A percentile compares a stretch with the other conserved stretches of the same genome.
phyloP scores from a whole-genome alignment of 2,113 vertebrate genomes.

The Poicephalus meyeri region DNA sequence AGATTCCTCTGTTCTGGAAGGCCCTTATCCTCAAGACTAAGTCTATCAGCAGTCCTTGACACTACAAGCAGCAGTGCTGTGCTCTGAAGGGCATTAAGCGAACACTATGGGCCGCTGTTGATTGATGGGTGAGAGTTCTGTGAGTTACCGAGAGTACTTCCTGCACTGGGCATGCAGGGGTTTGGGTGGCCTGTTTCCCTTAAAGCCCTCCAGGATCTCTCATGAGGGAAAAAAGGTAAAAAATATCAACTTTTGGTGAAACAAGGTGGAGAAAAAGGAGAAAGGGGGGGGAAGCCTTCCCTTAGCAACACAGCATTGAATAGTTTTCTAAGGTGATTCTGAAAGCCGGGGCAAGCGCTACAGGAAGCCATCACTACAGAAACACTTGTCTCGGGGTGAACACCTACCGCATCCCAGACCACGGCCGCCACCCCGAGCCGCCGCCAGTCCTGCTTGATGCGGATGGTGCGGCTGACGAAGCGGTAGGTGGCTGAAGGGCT shows the following conservation, averaged over 20 bases:
- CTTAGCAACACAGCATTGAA: neutral
- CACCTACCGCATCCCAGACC: constrained; percentile 92
- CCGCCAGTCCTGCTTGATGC: constrained; percentile 88
- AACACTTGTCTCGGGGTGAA: fast-evolving
- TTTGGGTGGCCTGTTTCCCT: fast-evolving
- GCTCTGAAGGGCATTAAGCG: neutral
- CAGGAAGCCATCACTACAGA: fast-evolving
- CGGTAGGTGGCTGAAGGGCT: constrained; percentile 77
- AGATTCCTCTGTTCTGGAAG: neutral
- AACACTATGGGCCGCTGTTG: neutral
- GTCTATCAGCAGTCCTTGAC: neutral
- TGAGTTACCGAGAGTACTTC: fast-evolving
- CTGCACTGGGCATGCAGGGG: neutral
- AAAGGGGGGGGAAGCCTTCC: no score
- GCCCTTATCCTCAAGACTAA: neutral
- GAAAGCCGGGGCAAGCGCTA: neutral
- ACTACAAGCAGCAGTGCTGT: neutral
- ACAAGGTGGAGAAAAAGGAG: no score
- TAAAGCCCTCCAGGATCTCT: neutral
- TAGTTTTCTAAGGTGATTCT: neutral
- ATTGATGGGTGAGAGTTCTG: neutral
- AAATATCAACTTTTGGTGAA: neutral
- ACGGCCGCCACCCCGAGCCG: constrained; percentile 91
- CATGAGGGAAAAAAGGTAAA: fast-evolving
- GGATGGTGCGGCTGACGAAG: constrained; percentile 82